Evolutionary conservation across 2,113 vertebrate genomes (phyloP), one percentile per base, ranked within the genome.

Genomic region (Pomatorhinus ruficollis): DNA sequence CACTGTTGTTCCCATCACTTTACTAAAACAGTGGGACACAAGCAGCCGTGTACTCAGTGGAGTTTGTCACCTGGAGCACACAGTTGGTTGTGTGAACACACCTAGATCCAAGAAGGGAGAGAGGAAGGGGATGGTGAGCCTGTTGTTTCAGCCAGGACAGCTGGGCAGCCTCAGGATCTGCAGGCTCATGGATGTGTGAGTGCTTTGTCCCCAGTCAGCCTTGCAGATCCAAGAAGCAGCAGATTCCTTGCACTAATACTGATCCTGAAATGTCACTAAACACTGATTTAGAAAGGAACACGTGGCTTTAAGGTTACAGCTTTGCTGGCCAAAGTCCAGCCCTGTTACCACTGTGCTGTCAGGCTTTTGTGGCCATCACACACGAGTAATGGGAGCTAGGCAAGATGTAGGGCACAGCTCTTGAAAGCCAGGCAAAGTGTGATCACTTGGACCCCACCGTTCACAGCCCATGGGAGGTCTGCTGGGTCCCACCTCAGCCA

Each of bases 301-400:
- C 0, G 0, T 11, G 35, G 12, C 70, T 52, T 88, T 83, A 65
- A 53, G 37, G 31, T 40, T 28, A 24, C 0, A 0, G 6, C 23
- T 93, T 57, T 49, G 88, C 20, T 83, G 65, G 28, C 56, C 65
- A 25, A 53, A 21, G 49, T 25, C 49, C n/a, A 61, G 53, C 25
- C 35, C 70, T 60, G 65, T 27, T 70, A 35, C 27, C 0, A 0
- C 44, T 59, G 49, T 47, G 70, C 85, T 75, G 21, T 57, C 63
- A 63, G 71, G 76, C n/a, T 92, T 77, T 83, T 76, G 57, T 77
- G 54, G 39, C 56, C 5, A 1, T 53, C 68, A 57, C 57, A 45
- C 13, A 7, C 0, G 0, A 49, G 30, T 6, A 2, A 8, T 2
- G 23, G 72, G 68, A 83, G 30, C 72, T 52, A 31, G 65, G 45